Evolutionary conservation across 2,797 vertebrate species (phyloP), one percentile per base, ranked within the genome.

Genomic region (Pampus argenteus): DNA sequence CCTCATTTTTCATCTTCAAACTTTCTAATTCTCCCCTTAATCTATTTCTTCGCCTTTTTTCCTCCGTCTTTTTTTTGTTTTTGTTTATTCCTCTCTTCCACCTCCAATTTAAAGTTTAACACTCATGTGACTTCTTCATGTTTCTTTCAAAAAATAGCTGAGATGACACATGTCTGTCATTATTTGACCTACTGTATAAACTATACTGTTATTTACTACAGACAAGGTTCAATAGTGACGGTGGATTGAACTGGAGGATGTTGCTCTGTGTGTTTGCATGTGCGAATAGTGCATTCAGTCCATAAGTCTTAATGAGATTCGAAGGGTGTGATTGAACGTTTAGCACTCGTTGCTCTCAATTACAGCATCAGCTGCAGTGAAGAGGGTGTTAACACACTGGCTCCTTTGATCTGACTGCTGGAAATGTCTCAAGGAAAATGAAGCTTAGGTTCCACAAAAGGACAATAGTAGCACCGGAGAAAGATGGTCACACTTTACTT

Each of bases 251-350:
- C 28, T 68, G 3, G 15, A 73, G 52, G 68, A 49, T 45, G 55
- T 10, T 38, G 49, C 56, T 51, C 29, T 1, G 6, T 64, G 68
- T 54, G 58, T 67, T 66, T 70, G 50, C 59, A 36, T 52, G 74
- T 71, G 66, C 8, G 47, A 76, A 79, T 51, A 49, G 70, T 66
- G 62, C 68, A 55, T 58, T 63, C 69, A 61, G 40, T 48, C 62
- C 66, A 28, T 47, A 28, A 54, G 68, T 34, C 49, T 54, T 82
- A 81, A 84, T 75, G 74, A 82, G 66, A 82, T 74, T 81, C 7
- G 20, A 78, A 59, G 56, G 65, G 64, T 68, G 67, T 67, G 67
- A 83, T 42, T 61, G 60, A 84, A 78, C 13, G 6, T 68, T 80
- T 68, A 63, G 62, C 51, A 11, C 45, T 71, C n/a, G 0, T 63